These are phyloP conservation scores for Vanessa atalanta DNA, from an alignment of 1,140 invertebrate genomes.

Conservation along the genomic window DNA sequence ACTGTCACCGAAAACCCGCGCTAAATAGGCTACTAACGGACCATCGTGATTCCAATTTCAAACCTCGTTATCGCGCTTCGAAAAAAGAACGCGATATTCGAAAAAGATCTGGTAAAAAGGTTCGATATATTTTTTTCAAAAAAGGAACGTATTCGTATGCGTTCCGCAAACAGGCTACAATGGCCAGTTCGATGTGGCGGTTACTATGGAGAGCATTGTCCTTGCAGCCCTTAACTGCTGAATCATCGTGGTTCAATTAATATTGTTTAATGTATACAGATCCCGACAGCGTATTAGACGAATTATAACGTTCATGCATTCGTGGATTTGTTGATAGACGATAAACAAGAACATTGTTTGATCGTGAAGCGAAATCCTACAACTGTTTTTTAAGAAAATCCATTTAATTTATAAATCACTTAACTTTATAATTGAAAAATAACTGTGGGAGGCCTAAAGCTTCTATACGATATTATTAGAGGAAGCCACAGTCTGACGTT, in stretches of 20 bases:
- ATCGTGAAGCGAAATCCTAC: slow-evolving; percentile 20
- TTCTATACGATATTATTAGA: too few relatives aligned
- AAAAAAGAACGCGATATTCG: slow-evolving; percentile 40
- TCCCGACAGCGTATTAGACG: slow-evolving; percentile 67
- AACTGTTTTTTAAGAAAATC: slow-evolving; percentile 1
- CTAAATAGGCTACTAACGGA: slow-evolving; percentile 59
- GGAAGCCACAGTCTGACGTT: slow-evolving; percentile 35
- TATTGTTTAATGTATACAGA: slow-evolving; percentile 74
- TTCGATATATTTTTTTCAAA: slow-evolving; percentile 27
- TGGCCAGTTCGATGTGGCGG: slow-evolving; percentile 15
- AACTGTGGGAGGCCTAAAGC: too few relatives aligned
- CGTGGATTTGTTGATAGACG: slow-evolving; percentile 63
- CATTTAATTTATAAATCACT: not conserved
- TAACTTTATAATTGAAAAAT: too few relatives aligned
- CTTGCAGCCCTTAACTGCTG: slow-evolving; percentile 62
- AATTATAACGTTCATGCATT: slow-evolving; percentile 65
- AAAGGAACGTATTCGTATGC: slow-evolving; percentile 20
- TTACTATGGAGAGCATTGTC: slow-evolving; percentile 43
- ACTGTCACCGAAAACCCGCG: slow-evolving; percentile 57
- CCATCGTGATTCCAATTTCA: slow-evolving; percentile 68
- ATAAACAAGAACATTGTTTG: slow-evolving; percentile 39
- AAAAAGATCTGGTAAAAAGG: slow-evolving; percentile 30
- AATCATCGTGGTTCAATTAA: slow-evolving; percentile 73
- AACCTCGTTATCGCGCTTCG: slow-evolving; percentile 63
- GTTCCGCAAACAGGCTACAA: slow-evolving; percentile 38